A percentile compares a stretch with the other conserved stretches of the same genome.
These are phyloP conservation scores for Eubasilissa regina DNA, from an alignment of 1,140 invertebrate genomes.

Conservation along the genomic window DNA sequence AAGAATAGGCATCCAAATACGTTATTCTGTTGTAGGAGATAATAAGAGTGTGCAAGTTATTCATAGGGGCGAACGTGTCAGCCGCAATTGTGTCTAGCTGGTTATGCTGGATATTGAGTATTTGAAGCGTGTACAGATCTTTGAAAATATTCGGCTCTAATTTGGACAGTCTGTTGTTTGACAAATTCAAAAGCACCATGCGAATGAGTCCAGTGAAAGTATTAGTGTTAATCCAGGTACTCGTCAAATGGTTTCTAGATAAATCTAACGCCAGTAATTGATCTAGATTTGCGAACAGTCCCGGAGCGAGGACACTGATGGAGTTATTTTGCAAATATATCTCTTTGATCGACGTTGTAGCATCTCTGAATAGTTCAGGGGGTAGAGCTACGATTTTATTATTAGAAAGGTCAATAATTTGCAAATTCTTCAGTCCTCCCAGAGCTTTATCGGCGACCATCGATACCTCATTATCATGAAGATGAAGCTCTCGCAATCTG, in stretches of 20 bases:
- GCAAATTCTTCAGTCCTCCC: constrained; percentile 82
- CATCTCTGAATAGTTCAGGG: constrained; percentile 86
- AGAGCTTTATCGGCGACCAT: constrained; percentile 88
- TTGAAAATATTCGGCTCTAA: constrained; percentile 86
- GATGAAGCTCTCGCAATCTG: constrained; percentile 82
- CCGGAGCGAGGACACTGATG: constrained; percentile 84
- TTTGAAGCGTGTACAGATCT: constrained; percentile 87
- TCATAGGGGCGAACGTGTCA: constrained; percentile 86
- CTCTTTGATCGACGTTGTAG: constrained; percentile 84
- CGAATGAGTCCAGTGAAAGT: constrained; percentile 91
- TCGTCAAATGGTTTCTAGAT: constrained; percentile 89
- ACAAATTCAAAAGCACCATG: constrained; percentile 88
- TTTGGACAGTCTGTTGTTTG: constrained; percentile 86
- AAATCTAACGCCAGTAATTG: constrained; percentile 90
- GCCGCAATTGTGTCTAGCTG: constrained; percentile 84
- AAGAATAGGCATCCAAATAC: constrained; percentile 82
- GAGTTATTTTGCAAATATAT: constrained; percentile 92
- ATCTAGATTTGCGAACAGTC: constrained; percentile 86
- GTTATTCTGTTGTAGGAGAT: constrained; percentile 86
- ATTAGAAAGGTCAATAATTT: constrained; percentile 87
- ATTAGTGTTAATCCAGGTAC: constrained; percentile 84
- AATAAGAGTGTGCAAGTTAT: constrained; percentile 86
- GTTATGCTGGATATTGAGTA: constrained; percentile 87
- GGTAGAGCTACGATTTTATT: constrained; percentile 91
- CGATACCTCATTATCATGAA: constrained; percentile 89